Conservation (phyloP, 2,888 invertebrate genomes). For the Ashinkailepas kermadecensis region DNA sequence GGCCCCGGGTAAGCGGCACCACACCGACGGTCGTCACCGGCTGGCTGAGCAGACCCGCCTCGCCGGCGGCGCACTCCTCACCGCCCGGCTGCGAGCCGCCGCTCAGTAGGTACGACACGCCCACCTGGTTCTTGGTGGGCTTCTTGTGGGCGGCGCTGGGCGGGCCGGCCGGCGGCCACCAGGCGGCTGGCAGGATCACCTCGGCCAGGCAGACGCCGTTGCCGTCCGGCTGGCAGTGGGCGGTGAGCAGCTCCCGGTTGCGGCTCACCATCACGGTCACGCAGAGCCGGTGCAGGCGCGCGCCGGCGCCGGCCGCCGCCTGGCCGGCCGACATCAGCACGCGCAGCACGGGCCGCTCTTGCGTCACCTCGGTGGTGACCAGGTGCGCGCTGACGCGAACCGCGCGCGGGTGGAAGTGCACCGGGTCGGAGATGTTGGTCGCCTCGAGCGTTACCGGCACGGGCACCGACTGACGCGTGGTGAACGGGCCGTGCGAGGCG, state of each 20-base stretch:
- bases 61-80: constrained; percentile 55
- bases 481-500: constrained; percentile 89
- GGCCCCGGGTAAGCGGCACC: constrained; percentile 67
- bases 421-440: constrained; percentile 42
- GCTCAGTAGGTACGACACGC: constrained; percentile 12
- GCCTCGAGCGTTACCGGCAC: constrained; percentile 44
- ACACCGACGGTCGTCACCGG: constrained; percentile 55
- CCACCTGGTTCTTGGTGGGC: constrained; percentile 9
- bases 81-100: constrained; percentile 45
- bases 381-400: constrained; percentile 89
- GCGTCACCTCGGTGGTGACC: constrained; percentile 74
- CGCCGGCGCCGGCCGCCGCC: constrained; percentile 44
- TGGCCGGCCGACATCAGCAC: constrained; percentile 82
- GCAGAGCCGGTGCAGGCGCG: constrained; percentile 34
- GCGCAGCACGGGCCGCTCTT: constrained; percentile 82
- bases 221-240: constrained; percentile 80
- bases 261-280: constrained; percentile 32
- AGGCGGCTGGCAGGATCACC: constrained; percentile 75
- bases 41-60: constrained; percentile 57
- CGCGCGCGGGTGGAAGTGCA: constrained; percentile 58
- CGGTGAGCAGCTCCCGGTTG: constrained; percentile 57
- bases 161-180: constrained; percentile 64
- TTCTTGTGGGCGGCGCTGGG: not conserved
- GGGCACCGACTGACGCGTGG: constrained; percentile 88
- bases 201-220: constrained; percentile 86